These are phyloP conservation scores for Coracias cyanogaster DNA, from an alignment of 2,797 vertebrate species.

Conservation along the genomic window DNA sequence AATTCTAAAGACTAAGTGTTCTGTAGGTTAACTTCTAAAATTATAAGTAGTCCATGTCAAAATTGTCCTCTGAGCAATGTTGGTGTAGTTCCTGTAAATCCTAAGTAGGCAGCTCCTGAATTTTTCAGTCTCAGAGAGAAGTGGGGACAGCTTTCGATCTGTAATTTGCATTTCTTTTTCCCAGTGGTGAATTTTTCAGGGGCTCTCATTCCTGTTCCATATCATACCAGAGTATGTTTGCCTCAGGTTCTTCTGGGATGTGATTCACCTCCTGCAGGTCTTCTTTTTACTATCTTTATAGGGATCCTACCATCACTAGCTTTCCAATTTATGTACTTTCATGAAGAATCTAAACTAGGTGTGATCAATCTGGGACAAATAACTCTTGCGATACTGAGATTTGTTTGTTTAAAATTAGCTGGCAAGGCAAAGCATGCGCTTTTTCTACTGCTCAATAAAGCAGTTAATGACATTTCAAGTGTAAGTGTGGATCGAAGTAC, in stretches of 20 bases:
- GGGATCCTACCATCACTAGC: background rate
- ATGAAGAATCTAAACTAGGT: background rate
- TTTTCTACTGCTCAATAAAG: slow-evolving; percentile 14
- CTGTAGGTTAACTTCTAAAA: background rate
- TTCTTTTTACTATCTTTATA: background rate
- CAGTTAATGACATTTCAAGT: slow-evolving; percentile 9
- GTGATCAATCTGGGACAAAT: background rate
- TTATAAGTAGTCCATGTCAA: background rate
- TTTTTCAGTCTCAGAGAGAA: background rate
- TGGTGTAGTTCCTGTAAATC: background rate
- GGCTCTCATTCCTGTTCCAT: background rate
- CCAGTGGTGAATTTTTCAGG: background rate
- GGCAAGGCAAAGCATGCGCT: background rate
- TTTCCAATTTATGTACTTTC: background rate
- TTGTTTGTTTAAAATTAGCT: background rate
- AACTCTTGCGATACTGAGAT: background rate
- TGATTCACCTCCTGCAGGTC: background rate
- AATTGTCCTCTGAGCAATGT: background rate
- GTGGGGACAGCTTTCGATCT: background rate
- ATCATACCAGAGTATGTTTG: background rate
- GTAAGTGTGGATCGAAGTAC: background rate
- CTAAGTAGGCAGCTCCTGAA: background rate
- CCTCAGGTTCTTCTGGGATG: background rate
- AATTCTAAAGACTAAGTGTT: background rate
- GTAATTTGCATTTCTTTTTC: background rate